These are phyloP conservation scores for Drosophila subpulchrella DNA, from an alignment of 1,140 invertebrate species.

Conservation along the genomic window DNA sequence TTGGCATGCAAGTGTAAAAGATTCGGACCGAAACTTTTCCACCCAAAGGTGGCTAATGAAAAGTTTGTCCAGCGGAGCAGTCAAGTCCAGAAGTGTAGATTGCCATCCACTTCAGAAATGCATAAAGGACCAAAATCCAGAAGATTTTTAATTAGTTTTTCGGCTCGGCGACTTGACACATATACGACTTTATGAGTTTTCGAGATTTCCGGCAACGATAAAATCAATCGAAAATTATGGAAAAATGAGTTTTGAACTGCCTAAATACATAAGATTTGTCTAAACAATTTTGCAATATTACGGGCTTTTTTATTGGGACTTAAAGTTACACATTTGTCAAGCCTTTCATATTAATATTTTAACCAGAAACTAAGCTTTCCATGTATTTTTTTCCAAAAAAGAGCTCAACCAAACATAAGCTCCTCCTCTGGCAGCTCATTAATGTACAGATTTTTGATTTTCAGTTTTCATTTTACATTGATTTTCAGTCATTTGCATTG, in stretches of 20 bases:
- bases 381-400: neutral
- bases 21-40: slow-evolving; percentile 54
- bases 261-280: neutral
- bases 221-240: slow-evolving; percentile 15
- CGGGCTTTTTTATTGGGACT: neutral
- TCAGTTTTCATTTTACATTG: slow-evolving; percentile 3
- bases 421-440: slow-evolving; percentile 1
- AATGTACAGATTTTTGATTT: slow-evolving; percentile 8
- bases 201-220: slow-evolving; percentile 1
- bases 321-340: neutral
- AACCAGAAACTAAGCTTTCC: neutral
- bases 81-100: slow-evolving; percentile 32
- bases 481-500: slow-evolving; percentile 9
- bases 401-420: neutral
- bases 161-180: slow-evolving; percentile 6
- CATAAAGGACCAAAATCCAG: slow-evolving; percentile 46
- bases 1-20: slow-evolving; percentile 75
- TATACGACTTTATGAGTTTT: slow-evolving; percentile 5
- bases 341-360: neutral
- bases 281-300: neutral
- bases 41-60: slow-evolving; percentile 62
- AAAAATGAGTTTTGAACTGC: neutral
- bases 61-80: slow-evolving; percentile 48
- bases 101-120: slow-evolving; percentile 30
- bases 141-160: slow-evolving; percentile 59